A percentile compares a stretch with the other conserved stretches of the same genome.
These are phyloP conservation scores for Circaetus gallicus DNA, from an alignment of 2,113 vertebrate genomes.

Conservation along the genomic window DNA sequence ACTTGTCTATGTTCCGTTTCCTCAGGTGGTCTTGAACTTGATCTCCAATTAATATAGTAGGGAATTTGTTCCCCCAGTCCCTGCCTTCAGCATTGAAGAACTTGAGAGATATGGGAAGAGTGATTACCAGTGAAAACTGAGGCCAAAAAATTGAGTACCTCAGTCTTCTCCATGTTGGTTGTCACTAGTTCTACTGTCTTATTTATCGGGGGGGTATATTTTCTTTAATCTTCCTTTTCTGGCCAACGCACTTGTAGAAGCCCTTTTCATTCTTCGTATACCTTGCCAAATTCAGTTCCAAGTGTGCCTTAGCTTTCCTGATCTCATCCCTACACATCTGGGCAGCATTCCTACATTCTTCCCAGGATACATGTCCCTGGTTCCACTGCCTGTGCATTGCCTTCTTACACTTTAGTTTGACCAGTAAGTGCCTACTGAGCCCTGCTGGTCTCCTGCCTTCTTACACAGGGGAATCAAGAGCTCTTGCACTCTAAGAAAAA, in stretches of 20 bases:
- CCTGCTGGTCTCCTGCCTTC: neutral
- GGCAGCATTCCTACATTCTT: neutral
- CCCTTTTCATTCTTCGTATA: neutral
- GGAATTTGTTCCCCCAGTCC: neutral
- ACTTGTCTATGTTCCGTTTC: neutral
- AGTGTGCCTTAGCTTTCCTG: neutral
- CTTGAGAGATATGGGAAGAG: neutral
- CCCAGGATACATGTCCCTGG: no score
- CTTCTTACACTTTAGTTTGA: neutral
- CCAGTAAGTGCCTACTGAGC: neutral
- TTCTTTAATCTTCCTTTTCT: neutral
- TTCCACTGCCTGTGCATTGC: neutral
- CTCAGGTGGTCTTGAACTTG: neutral
- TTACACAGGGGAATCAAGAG: neutral
- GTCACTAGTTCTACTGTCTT: neutral
- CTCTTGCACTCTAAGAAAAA: neutral
- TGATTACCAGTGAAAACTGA: neutral
- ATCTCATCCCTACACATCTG: neutral
- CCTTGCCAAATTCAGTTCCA: neutral
- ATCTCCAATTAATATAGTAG: neutral
- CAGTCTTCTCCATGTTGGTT: neutral
- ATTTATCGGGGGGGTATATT: neutral
- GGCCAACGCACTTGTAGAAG: neutral
- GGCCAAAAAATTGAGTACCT: neutral
- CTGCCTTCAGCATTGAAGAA: neutral